Evolutionary conservation across 2,888 invertebrate species (phyloP).

Genomic region (Flexamia atlantica): DNA sequence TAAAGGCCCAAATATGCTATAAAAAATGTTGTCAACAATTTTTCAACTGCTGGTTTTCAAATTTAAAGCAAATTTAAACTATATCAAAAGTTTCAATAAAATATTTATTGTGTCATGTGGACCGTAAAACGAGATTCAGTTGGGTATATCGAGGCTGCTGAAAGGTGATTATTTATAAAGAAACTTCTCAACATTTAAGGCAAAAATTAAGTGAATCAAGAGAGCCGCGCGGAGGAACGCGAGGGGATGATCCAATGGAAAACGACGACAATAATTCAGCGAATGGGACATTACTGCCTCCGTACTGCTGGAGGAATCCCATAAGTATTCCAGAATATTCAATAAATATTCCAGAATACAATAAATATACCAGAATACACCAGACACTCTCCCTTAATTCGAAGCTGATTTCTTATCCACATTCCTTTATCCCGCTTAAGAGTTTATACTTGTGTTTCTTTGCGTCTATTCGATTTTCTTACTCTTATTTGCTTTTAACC

Average conservation of each 20-base stretch:
- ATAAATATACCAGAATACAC: constrained; percentile 29
- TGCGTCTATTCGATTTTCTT: too few relatives aligned
- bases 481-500: too few relatives aligned
- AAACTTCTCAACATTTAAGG: neutral
- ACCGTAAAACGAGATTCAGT: too few relatives aligned
- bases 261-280: constrained; percentile 26
- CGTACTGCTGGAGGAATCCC: constrained; percentile 28
- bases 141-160: too few relatives aligned
- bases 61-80: too few relatives aligned
- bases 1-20: too few relatives aligned
- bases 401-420: neutral
- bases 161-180: too few relatives aligned
- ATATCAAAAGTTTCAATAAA: too few relatives aligned
- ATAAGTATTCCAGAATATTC: constrained; percentile 43
- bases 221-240: neutral
- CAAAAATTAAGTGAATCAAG: constrained; percentile 6
- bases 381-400: neutral
- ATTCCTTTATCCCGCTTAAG: constrained; percentile 11
- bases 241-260: constrained; percentile 27
- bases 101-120: too few relatives aligned
- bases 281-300: constrained; percentile 25
- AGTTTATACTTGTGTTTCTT: neutral
- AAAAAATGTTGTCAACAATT: too few relatives aligned
- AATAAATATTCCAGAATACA: constrained; percentile 33
- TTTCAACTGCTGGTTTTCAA: too few relatives aligned